A percentile compares a stretch with the other conserved stretches of the same genome.
These are phyloP conservation scores for Oedothorax gibbosus DNA, from an alignment of 1,140 invertebrate species.

Conservation along the genomic window DNA sequence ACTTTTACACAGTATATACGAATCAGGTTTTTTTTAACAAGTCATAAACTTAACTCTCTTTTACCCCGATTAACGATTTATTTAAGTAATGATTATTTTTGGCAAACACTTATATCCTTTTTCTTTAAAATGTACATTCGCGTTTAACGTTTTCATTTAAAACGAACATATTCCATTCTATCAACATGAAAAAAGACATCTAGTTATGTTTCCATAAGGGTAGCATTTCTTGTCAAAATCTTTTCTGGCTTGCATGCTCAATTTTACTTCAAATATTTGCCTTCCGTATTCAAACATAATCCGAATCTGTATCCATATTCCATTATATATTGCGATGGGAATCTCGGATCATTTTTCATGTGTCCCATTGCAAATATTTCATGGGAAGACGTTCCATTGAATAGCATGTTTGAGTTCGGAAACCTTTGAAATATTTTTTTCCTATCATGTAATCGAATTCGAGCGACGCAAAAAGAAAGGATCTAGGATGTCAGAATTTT, in stretches of 20 bases:
- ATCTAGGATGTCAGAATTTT: conserved; percentile 28
- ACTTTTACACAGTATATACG: too few species aligned
- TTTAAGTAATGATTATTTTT: too few species aligned
- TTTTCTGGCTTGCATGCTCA: conserved; percentile 13
- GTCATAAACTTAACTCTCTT: too few species aligned
- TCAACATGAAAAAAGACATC: too few species aligned
- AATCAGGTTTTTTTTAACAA: too few species aligned
- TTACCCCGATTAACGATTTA: too few species aligned
- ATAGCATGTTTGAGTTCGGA: conserved; percentile 31
- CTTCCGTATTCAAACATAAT: conserved; percentile 46
- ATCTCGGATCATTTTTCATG: conserved; percentile 42
- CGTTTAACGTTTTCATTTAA: too few species aligned
- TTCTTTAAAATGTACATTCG: too few species aligned
- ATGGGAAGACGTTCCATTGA: conserved; percentile 37
- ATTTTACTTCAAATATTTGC: conserved; percentile 45
- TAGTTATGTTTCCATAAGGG: too few species aligned
- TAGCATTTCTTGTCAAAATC: too few species aligned
- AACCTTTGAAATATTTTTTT: conserved; percentile 23
- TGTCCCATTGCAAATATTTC: conserved; percentile 40
- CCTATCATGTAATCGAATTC: conserved; percentile 45
- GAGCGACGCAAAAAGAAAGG: conserved; percentile 33
- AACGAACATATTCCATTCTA: too few species aligned
- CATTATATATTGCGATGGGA: conserved; percentile 10
- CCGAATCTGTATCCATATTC: conserved; percentile 28
- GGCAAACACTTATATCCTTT: too few species aligned